Conservation (phyloP, 2,888 invertebrate genomes). For the Caenorhabditis uteleia region DNA sequence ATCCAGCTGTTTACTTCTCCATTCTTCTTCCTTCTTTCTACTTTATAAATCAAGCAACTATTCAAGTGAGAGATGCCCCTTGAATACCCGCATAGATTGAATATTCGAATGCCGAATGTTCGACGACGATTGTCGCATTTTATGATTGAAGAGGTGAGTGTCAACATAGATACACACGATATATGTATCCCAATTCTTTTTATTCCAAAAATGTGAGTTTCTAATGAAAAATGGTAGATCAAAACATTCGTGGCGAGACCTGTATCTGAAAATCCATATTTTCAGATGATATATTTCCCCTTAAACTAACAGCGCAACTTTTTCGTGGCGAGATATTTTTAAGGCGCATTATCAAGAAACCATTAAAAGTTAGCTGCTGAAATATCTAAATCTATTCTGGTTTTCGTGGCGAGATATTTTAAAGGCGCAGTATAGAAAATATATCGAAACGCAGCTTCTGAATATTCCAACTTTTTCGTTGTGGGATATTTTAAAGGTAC, state of each 20-base stretch:
- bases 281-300: no score
- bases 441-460: no score
- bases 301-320: no score
- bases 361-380: no score
- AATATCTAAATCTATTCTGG: no score
- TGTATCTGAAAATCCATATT: no score
- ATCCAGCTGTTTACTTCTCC: background rate
- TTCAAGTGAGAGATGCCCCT: constrained; percentile 13
- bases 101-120: constrained; percentile 37
- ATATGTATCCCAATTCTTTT: background rate
- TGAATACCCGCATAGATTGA: constrained; percentile 20
- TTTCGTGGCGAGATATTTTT: no score
- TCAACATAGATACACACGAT: background rate
- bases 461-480: no score
- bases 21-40: background rate
- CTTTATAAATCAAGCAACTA: background rate
- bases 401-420: no score
- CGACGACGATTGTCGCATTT: constrained; percentile 34
- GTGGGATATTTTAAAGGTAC: no score
- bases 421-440: no score
- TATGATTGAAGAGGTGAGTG: constrained; percentile 35
- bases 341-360: no score
- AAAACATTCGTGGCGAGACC: constrained; percentile 7
- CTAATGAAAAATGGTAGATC: constrained; percentile 32
- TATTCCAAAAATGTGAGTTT: background rate